phyloP scores from a whole-genome alignment of 2,113 vertebrate genomes.

The Haemorhous mexicanus region DNA sequence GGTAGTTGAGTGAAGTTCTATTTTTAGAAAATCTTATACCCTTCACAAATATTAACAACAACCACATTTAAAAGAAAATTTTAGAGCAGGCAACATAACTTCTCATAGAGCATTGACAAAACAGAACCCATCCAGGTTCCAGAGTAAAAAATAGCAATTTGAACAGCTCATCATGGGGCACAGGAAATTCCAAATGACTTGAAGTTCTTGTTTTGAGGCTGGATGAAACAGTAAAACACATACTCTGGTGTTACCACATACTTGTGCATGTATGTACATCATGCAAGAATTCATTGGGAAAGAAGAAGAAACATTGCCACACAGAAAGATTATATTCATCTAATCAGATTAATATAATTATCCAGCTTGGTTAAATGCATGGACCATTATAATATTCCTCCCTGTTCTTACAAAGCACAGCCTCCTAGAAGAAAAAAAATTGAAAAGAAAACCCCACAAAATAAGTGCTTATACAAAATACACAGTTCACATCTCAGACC shows the following conservation, averaged over 20 bases:
- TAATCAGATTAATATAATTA: background rate
- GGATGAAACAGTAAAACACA: background rate
- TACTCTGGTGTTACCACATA: background rate
- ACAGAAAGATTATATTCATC: background rate
- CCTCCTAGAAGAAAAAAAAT: background rate
- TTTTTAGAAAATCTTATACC: background rate
- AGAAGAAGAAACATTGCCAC: background rate
- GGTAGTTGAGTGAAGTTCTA: background rate
- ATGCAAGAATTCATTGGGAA: background rate
- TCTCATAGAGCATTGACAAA: background rate
- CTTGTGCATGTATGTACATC: fast-evolving
- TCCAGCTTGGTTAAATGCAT: background rate
- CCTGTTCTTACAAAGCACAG: background rate
- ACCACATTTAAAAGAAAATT: background rate
- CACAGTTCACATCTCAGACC: background rate
- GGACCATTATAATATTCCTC: background rate
- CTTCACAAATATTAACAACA: background rate
- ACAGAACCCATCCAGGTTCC: background rate
- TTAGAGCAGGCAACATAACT: background rate
- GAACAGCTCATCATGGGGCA: background rate
- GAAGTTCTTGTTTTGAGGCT: background rate
- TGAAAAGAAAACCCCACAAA: background rate
- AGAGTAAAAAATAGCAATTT: background rate
- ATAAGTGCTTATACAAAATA: background rate
- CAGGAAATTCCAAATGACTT: background rate